Base-by-base conservation (phyloP, 1,140 invertebrate genomes). In the Oscheius sp. region DNA sequence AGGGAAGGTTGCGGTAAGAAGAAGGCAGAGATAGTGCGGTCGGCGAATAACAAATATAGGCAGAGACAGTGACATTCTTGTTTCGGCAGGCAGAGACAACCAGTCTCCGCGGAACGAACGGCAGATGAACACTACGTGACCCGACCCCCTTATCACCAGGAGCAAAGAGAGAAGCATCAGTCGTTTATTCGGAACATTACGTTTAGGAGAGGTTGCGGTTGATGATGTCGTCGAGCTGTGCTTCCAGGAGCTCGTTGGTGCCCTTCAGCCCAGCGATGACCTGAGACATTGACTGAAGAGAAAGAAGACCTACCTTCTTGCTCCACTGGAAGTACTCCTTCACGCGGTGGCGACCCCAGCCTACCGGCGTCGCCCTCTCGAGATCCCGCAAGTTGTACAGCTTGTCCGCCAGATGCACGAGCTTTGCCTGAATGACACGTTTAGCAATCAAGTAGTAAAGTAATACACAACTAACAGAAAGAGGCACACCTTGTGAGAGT, bases 351-450 rank as follows among this genome's bases (percentile, higher is more conserved):
- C 87, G 78, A 20, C 78, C 75, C 82, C 82, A 85, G 18, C 86
- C 87, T 26, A 84, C 75, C 0, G 92, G 92, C 28, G 87, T 87
- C 34, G 75, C 73, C 49, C 86, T 84, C 34, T 88, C 85, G 20
- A 93, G 82, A 86, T 94, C 92, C 74, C 91, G 85, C 1, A 94
- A 82, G 85, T 94, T 94, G 82, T 93, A 92, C 63, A 94, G 85
- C 84, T 93, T 93, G 84, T 94, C 92, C 0, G 92, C 92, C 72
- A 94, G 83, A 85, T 91, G 91, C 0, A 94, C 90, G 2, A 93
- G 85, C 84, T 93, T 93, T 0, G 91, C 92, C 82, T 89, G 86
- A 49, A 71, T 52, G n/a, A n/a, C n/a, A n/a, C n/a, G n/a, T n/a
- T n/a, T 3, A 23, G 3, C n/a, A 52, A 52, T 52, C 4, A 23